Base-by-base conservation (phyloP, 2,113 vertebrate species). In the Galeopterus variegatus region DNA sequence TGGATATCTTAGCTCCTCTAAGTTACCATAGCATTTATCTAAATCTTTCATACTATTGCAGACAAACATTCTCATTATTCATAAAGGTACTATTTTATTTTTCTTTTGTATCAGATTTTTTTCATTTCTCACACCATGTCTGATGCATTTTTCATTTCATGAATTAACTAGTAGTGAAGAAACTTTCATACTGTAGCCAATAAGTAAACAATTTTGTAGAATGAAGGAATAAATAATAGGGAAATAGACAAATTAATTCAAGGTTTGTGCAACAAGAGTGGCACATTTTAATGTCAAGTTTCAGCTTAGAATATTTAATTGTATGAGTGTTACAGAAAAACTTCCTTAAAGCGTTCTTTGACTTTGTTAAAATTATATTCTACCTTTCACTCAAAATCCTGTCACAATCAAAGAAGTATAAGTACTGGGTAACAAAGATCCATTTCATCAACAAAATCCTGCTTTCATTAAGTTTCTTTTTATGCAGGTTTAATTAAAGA, bases 191-290 rank as follows among this genome's bases (percentile, higher is more conserved):
- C 41, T 24, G 14, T n/a, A 64, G 9, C 10, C n/a, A 45, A 0
- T 69, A 62, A 85, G 1, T 23, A 83, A 95, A 75, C 33, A 86
- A 45, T 86, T 72, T 60, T 77, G 67, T 89, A 92, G n/a, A 85
- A 48, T 72, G 54, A 93, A 33, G 13, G 26, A 75, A 64, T 50
- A 60, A 17, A 75, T 85, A 72, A 56, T 73, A 36, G 6, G 26
- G 28, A 86, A 69, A 69, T 41, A 67, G 28, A 62, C 8, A 62
- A 50, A 76, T 45, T 80, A 92, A 79, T 67, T 75, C 8, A 60
- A 52, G 18, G 9, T 67, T 41, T 86, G 1, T 81, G 14, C 5
- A 23, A 17, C 14, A 72, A n/a, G 6, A 67, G 48, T 50, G 26
- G 31, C 70, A 15, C 70, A 15, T 50, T 81, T 81, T 88, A 67